Conservation (phyloP, 2,797 vertebrate species). For the Lepus oiostolus region DNA sequence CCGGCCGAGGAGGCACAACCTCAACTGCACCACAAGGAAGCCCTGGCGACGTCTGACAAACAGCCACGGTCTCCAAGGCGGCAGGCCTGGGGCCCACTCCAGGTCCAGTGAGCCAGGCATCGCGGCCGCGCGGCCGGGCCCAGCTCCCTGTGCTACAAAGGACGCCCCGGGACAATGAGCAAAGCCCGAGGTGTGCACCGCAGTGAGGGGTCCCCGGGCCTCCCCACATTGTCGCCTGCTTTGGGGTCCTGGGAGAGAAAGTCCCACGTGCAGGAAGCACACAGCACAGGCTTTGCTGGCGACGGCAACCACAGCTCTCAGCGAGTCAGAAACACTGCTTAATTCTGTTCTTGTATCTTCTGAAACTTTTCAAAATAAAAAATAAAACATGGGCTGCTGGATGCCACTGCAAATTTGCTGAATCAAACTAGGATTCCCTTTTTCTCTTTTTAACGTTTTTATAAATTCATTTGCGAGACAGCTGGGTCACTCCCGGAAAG, state of each 20-base stretch:
- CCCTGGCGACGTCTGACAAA: no score
- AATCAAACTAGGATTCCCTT: background rate
- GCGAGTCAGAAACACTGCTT: background rate
- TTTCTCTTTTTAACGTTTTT: background rate
- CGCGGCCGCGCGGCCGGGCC: fast-evolving
- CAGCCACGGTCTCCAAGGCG: background rate
- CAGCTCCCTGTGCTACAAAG: background rate
- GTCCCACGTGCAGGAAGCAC: no score
- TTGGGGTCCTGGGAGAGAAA: background rate
- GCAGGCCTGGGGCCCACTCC: background rate
- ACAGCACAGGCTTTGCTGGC: background rate
- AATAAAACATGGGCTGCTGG: background rate
- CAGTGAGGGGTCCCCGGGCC: background rate
- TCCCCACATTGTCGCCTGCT: fast-evolving
- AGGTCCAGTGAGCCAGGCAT: no score
- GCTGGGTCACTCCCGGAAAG: no score
- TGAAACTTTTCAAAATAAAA: background rate
- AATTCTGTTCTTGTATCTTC: background rate
- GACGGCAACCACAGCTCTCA: background rate
- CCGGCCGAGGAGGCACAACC: background rate
- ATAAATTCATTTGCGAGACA: no score
- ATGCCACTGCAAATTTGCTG: background rate
- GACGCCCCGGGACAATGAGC: background rate
- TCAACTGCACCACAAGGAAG: background rate
- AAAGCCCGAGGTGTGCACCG: fast-evolving